Conservation (phyloP, 2,113 vertebrate species). For the Saimiri boliviensis region DNA sequence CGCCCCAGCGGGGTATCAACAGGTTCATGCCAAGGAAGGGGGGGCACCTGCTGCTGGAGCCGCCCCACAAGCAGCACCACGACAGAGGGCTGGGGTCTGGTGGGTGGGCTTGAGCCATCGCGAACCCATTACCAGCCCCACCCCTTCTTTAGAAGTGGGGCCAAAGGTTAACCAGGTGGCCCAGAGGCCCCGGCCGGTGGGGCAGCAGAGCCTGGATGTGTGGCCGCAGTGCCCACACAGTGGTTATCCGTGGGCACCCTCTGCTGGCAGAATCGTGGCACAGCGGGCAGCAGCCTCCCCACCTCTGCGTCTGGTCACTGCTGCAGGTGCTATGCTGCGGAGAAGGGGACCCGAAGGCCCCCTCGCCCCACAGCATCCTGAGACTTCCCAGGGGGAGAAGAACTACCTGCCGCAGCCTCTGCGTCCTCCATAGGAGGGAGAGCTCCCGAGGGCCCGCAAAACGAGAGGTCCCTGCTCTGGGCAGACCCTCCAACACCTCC, state of each 20-base stretch:
- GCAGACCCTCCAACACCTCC: neutral
- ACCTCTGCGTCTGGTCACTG: fast-evolving
- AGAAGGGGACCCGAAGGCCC: too few relatives aligned
- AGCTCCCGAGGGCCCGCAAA: neutral
- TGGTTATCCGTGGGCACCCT: neutral
- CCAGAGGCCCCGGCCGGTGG: fast-evolving
- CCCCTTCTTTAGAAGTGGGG: neutral
- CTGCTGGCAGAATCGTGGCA: neutral
- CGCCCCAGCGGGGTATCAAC: fast-evolving
- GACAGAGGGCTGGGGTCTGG: fast-evolving
- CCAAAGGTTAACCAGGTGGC: neutral
- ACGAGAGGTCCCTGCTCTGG: fast-evolving
- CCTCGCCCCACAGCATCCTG: neutral
- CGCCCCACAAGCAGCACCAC: fast-evolving
- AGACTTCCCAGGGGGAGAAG: neutral
- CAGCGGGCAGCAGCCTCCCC: fast-evolving
- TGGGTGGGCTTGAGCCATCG: fast-evolving
- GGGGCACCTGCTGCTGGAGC: neutral
- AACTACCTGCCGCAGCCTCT: fast-evolving
- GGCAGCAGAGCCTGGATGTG: fast-evolving
- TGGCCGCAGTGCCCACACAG: fast-evolving
- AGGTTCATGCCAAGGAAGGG: fast-evolving
- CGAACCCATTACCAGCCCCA: fast-evolving
- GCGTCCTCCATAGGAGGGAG: fast-evolving
- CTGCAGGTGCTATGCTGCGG: neutral